Evolutionary conservation across 2,113 vertebrate species (phyloP), one percentile per base, ranked within the genome.

Genomic region (Charadrius vociferus): DNA sequence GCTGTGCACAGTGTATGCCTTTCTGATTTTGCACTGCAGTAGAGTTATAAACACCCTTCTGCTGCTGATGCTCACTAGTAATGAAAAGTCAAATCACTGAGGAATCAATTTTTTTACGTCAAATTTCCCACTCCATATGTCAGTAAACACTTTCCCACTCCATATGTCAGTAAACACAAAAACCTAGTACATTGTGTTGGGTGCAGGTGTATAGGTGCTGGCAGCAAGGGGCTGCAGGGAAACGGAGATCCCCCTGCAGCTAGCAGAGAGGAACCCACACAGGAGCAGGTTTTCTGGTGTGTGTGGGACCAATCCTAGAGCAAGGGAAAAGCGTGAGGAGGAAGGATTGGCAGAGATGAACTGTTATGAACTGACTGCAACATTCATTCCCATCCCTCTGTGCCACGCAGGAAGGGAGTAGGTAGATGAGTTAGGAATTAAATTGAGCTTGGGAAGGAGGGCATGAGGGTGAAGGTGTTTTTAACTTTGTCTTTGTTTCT

Each of bases 341-440:
- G 34, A 78, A 41, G 19, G 4, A 77, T 4, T 3, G 2, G 2
- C 9, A 59, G 24, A 58, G 22, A 81, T 1, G 9, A 77, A 7
- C 21, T 50, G 4, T 34, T 87, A 39, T 3, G 15, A 43, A 39
- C 6, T 12, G 37, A 20, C 3, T 43, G 17, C 30, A 71, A n/a
- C 7, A 49, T 26, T 7, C 5, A 7, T 39, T 77, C 12, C 4
- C 23, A 30, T 23, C 3, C 1, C 2, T 9, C 12, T 66, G 43
- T 3, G 1, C 41, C 0, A 0, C 3, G 26, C 23, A 18, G 4
- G 2, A 1, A 39, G 2, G 8, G 2, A 32, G 13, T 9, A 75
- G 10, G 20, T 13, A 53, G 10, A 59, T 3, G 1, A 58, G 4
- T 41, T 14, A 73, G 53, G 43, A 81, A 22, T 26, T 29, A 50